Percentiles rank a stretch among this genome's conserved stretches.
Conservation (phyloP, 2,888 invertebrate genomes). For the Lepidochrysops patricia region DNA sequence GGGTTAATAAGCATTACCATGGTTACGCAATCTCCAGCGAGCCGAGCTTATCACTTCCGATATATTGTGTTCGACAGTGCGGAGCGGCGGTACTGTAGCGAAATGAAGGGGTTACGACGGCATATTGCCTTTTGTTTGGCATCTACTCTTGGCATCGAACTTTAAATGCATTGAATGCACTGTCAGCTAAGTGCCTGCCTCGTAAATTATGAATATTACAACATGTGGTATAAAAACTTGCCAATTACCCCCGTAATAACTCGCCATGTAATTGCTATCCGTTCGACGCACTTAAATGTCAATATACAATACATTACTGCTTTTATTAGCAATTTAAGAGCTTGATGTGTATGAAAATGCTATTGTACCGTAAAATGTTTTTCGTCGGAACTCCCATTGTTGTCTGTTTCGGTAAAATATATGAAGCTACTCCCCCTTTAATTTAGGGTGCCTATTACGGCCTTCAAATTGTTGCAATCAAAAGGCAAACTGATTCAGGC, state of each 20-base stretch:
- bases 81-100: slow-evolving; percentile 51
- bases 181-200: slow-evolving; percentile 59
- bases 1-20: not conserved
- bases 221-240: slow-evolving; percentile 36
- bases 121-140: slow-evolving; percentile 71
- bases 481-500: not conserved
- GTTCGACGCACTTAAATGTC: slow-evolving; percentile 22
- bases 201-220: slow-evolving; percentile 61
- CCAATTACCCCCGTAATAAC: slow-evolving; percentile 35
- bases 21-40: slow-evolving; percentile 16
- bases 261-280: slow-evolving; percentile 24
- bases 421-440: not conserved
- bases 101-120: slow-evolving; percentile 39
- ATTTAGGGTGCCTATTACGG: not conserved
- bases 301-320: slow-evolving; percentile 20
- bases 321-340: slow-evolving; percentile 15
- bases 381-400: not conserved
- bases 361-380: slow-evolving; percentile 17
- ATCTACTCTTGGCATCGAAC: slow-evolving; percentile 68
- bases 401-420: not conserved
- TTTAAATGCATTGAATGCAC: slow-evolving; percentile 44
- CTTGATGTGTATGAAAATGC: not conserved
- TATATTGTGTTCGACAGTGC: slow-evolving; percentile 42
- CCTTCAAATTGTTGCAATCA: not conserved
- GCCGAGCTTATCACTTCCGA: slow-evolving; percentile 50